Evolutionary conservation across 2,888 invertebrate genomes (phyloP), one percentile per base, ranked within the genome.

Genomic region (Lordiphosa andalusiaca): DNA sequence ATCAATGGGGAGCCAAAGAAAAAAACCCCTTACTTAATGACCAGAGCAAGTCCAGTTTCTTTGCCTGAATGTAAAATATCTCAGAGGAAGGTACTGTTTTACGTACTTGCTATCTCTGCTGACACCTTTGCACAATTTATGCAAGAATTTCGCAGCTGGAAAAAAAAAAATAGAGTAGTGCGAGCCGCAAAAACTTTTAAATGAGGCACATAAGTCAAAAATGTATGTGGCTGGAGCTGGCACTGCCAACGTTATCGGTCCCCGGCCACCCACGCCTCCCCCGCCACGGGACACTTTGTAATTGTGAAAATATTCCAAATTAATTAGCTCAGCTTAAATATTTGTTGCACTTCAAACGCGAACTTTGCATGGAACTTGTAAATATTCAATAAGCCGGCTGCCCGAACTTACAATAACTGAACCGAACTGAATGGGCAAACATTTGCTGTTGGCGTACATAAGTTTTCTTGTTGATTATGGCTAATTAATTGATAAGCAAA

Each of bases 401-500:
- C 33, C 37, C 30, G 30, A 44, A 44, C 37, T 53, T 49, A 49
- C 37, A 40, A 54, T 37, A 56, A 50, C 55, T 53, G 50, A 67
- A 63, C 77, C 57, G 47, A 62, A 44, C 56, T 54, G 61, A 56
- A 67, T 54, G 53, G 36, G 67, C 54, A 71, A 76, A 76, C 71
- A 76, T 76, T 76, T 72, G 61, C 35, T 21, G 53, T 48, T 19
- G 33, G 16, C 41, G 69, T 56, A 72, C 73, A 73, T 69, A 62
- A 65, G 66, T 71, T 63, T 54, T 58, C 41, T 48, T 64, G 61
- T 81, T 81, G 72, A 74, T 67, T 64, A 72, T 74, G 67, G 71
- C 69, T 78, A 78, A 80, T 80, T 80, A 82, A 75, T 78, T 78
- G 71, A 82, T 82, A 82, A 82, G 71, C 80, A 75, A 73, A 65